These are phyloP conservation scores for Apotomis capreana DNA, from an alignment of 2,888 invertebrate genomes.

Conservation along the genomic window DNA sequence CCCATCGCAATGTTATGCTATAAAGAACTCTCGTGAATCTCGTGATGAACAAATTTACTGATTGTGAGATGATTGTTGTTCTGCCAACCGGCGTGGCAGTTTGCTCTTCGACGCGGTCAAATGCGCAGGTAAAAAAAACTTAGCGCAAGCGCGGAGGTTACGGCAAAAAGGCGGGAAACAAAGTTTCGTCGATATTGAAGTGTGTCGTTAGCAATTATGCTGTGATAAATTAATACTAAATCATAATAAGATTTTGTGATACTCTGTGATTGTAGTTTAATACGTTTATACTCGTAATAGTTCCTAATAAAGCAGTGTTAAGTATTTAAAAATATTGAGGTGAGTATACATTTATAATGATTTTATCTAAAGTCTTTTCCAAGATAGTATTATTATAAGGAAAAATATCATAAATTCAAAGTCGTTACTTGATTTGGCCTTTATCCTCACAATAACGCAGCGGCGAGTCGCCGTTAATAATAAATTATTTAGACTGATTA, in stretches of 20 bases:
- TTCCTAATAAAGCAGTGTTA: too few species aligned
- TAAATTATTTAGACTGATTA: too few species aligned
- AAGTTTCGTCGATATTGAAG: not conserved
- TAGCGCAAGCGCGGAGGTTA: constrained; percentile 57
- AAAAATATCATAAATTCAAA: too few species aligned
- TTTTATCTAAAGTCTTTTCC: too few species aligned
- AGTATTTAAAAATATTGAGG: too few species aligned
- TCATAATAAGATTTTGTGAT: not conserved
- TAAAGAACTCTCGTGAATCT: constrained; percentile 49
- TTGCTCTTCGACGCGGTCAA: constrained; percentile 60
- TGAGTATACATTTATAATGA: too few species aligned
- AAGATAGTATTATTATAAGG: too few species aligned
- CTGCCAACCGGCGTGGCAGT: constrained; percentile 60
- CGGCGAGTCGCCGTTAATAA: too few species aligned
- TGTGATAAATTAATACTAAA: not conserved
- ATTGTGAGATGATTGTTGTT: constrained; percentile 58
- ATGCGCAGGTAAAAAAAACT: constrained; percentile 69
- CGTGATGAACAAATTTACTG: constrained; percentile 59
- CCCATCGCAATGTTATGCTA: constrained; percentile 45
- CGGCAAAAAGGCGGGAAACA: constrained; percentile 57
- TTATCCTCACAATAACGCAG: too few species aligned
- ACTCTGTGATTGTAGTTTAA: constrained; percentile 6
- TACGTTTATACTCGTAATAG: not conserved
- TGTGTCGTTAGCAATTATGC: not conserved
- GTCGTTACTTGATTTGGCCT: too few species aligned